phyloP scores from a whole-genome alignment of 2,113 vertebrate genomes.

The Saguinus imperator region DNA sequence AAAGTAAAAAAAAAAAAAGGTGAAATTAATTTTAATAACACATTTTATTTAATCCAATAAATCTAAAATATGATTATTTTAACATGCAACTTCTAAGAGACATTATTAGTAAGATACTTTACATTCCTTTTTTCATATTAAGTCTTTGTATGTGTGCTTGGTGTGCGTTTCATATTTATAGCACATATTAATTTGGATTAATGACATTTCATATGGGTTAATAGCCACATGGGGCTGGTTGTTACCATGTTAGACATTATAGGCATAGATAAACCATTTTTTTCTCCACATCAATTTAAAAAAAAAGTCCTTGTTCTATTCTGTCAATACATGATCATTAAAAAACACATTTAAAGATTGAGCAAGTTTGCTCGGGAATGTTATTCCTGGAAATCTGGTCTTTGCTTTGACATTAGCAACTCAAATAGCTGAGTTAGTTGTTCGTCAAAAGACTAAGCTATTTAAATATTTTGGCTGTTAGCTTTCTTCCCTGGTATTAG shows the following conservation, averaged over 20 bases:
- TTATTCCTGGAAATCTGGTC: not conserved
- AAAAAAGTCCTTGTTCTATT: not conserved
- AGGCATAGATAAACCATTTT: not conserved
- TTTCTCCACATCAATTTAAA: not conserved
- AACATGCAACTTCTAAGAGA: not conserved
- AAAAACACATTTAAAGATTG: not conserved
- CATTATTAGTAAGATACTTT: not conserved
- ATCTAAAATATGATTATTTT: not conserved
- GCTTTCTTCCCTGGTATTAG: not conserved
- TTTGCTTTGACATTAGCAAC: not conserved
- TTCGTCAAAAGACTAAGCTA: not conserved
- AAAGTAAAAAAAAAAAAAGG: not conserved
- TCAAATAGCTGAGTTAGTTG: not conserved
- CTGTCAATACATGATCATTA: not conserved
- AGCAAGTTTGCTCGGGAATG: not conserved
- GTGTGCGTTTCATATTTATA: not conserved
- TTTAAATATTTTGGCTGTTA: not conserved
- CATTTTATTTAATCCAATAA: not conserved
- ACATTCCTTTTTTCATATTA: not conserved
- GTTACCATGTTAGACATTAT: not conserved
- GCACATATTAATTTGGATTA: not conserved
- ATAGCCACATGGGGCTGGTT: not conserved
- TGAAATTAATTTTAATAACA: not conserved
- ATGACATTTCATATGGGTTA: not conserved
- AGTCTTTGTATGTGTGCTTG: not conserved